Conservation (phyloP, 2,888 invertebrate species). For the Ypsolopha scabrella region DNA sequence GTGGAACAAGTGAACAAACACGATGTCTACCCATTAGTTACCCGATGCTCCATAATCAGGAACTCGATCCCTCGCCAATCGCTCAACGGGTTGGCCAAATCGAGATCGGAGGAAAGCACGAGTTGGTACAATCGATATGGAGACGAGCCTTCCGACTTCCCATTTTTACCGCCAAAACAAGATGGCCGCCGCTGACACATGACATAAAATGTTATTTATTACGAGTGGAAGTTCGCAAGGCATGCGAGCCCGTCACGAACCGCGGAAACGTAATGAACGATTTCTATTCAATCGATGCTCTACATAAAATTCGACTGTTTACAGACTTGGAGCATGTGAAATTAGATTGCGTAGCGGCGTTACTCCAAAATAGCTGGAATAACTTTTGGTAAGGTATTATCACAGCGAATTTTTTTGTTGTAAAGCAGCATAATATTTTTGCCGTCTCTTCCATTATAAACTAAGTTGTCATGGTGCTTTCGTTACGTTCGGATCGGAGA, state of each 20-base stretch:
- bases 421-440: too few species aligned
- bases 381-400: too few species aligned
- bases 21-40: too few species aligned
- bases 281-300: conserved; percentile 42
- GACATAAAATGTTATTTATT: conserved; percentile 66
- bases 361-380: too few species aligned
- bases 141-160: conserved; percentile 29
- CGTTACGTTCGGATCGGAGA: too few species aligned
- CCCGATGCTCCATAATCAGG: conserved; percentile 21
- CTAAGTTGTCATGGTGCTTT: too few species aligned
- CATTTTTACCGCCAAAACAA: conserved; percentile 49
- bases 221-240: conserved; percentile 58
- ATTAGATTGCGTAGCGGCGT: too few species aligned
- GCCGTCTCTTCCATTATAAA: too few species aligned
- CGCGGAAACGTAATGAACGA: conserved; percentile 54
- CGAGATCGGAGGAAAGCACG: conserved; percentile 62
- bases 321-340: too few species aligned
- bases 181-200: conserved; percentile 60
- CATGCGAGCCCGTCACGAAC: conserved; percentile 62
- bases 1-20: too few species aligned
- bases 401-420: too few species aligned
- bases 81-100: conserved; percentile 21
- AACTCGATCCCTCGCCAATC: conserved; percentile 45
- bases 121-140: conserved; percentile 65
- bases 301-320: too few species aligned